Base-by-base conservation (phyloP, 2,797 vertebrate genomes). In the Erithacus rubecula region DNA sequence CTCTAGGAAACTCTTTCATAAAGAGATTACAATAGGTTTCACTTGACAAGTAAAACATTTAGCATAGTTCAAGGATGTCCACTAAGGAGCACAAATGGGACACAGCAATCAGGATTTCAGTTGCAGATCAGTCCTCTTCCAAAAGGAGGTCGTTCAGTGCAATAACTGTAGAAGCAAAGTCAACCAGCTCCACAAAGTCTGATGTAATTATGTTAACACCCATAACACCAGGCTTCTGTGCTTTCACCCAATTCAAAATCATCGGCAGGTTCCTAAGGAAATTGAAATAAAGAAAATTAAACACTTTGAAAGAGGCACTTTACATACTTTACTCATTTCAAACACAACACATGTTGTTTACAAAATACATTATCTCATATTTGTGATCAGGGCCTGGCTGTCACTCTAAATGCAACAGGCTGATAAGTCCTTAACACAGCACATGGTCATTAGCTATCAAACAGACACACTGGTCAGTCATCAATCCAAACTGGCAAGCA, bases 161-260 rank as follows among this genome's bases (percentile, higher is more conserved):
- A 97, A 99, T 99, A 84, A 99, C 99, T 30, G 98, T 98, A 70
- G 98, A 98, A 95, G 99, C 99, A 96, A 99, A 99, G 97, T 99
- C 99, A 55, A 99, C 98, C 96, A 99, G 98, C 72, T 99, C 99
- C 97, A 99, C 99, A 70, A 99, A 99, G 97, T 99, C 99, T 15
- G 99, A 99, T 1, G 99, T 99, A 97, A 99, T 99, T 96, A 99
- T 99, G 97, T 99, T 99, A 94, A 99, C 98, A 12, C 99, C 99
- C 83, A 97, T 98, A 74, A 96, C 80, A 20, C 99, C 99, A 1
- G 99, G 99, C 90, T 97, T 99, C 97, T 99, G 99, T 36, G 95
- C 96, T 96, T 99, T 98, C 82, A 99, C 99, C 99, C 99, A 99
- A 17, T 98, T 98, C 96, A 99, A 98, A 95, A 99, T 99, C 95